Evolutionary conservation across 2,888 invertebrate species (phyloP).

Genomic region (Tridacna crocea): DNA sequence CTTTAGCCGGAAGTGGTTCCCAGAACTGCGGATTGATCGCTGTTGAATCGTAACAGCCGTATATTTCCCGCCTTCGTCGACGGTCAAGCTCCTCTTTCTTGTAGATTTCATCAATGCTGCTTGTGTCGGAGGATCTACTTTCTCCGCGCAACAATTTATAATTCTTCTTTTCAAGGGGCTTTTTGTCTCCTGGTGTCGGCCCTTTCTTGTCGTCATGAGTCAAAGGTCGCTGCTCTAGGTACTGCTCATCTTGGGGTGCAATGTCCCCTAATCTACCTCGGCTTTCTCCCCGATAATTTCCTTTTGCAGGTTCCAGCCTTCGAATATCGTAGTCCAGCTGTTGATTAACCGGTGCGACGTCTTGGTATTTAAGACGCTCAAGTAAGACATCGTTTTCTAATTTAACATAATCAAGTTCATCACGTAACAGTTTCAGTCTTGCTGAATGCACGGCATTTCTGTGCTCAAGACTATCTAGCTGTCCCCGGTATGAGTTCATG

Average conservation of each 20-base stretch:
- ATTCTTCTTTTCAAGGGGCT: not conserved
- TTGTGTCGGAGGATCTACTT: constrained; percentile 15
- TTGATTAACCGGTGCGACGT: not conserved
- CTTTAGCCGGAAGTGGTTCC: constrained; percentile 22
- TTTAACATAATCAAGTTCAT: constrained; percentile 48
- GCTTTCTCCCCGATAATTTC: not conserved
- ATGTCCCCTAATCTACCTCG: not conserved
- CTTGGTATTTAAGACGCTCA: not conserved
- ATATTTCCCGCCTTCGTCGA: constrained; percentile 29
- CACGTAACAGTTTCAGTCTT: constrained; percentile 34
- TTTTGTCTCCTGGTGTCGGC: not conserved
- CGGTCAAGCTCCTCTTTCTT: constrained; percentile 5
- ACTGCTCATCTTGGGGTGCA: not conserved
- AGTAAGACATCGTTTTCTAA: constrained; percentile 39
- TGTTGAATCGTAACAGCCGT: constrained; percentile 40
- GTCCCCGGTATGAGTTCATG: constrained; percentile 20
- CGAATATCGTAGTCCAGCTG: not conserved
- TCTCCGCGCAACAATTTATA: constrained; percentile 1
- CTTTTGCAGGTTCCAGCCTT: not conserved
- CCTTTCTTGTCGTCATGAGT: not conserved
- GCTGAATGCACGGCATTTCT: constrained; percentile 43
- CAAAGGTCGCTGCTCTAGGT: not conserved
- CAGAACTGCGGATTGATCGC: constrained; percentile 54
- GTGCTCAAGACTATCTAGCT: constrained; percentile 34
- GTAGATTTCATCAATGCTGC: constrained; percentile 14